Conservation (phyloP, 2,113 vertebrate genomes). For the Laterallus jamaicensis region DNA sequence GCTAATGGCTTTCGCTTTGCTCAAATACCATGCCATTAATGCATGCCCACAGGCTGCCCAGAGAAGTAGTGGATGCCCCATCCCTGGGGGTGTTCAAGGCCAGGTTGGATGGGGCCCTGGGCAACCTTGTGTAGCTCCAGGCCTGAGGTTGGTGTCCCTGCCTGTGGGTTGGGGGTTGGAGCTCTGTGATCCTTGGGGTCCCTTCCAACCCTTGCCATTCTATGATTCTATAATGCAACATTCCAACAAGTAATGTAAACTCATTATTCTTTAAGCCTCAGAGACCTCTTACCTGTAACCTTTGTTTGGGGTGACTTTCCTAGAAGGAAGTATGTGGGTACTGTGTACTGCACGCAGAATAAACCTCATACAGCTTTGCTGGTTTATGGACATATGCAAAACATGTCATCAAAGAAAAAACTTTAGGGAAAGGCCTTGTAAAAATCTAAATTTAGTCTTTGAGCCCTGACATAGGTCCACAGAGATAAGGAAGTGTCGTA, state of each 20-base stretch:
- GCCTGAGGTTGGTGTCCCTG: no score
- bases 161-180: no score
- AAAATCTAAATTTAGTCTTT: not conserved
- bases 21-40: not conserved
- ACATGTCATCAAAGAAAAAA: not conserved
- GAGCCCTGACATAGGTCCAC: not conserved
- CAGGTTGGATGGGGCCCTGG: no score
- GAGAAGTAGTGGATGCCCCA: no score
- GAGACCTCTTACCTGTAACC: not conserved
- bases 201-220: no score
- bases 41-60: not conserved
- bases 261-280: not conserved
- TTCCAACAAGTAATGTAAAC: not conserved
- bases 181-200: no score
- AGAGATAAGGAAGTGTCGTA: not conserved
- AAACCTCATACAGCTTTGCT: not conserved
- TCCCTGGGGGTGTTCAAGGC: no score
- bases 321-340: not conserved
- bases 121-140: no score
- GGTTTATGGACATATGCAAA: not conserved
- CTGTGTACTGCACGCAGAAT: not conserved
- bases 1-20: not conserved
- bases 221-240: not conserved
- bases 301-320: not conserved
- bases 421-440: not conserved